These are phyloP conservation scores for Hoplodrina blanda DNA, from an alignment of 2,888 invertebrate genomes.

Conservation along the genomic window DNA sequence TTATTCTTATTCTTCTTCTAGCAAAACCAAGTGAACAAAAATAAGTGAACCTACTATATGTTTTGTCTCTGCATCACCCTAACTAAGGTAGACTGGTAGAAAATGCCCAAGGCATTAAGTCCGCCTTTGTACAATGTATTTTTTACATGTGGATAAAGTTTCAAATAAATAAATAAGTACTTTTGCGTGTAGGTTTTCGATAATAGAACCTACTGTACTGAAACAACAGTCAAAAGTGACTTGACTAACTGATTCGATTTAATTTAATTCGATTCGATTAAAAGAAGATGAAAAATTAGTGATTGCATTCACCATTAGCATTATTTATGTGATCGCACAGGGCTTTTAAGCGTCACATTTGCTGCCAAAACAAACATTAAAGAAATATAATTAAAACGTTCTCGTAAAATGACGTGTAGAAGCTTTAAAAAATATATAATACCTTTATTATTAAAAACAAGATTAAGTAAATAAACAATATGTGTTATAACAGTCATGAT, in stretches of 20 bases:
- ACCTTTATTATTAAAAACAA: neutral
- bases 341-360: slow-evolving; percentile 15
- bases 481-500: neutral
- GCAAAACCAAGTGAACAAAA: too few relatives aligned
- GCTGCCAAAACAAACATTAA: slow-evolving; percentile 40
- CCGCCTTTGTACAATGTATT: too few relatives aligned
- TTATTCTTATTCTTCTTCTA: too few relatives aligned
- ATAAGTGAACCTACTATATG: too few relatives aligned
- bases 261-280: neutral
- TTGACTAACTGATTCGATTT: neutral
- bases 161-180: too few relatives aligned
- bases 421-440: slow-evolving; percentile 5
- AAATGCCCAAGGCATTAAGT: too few relatives aligned
- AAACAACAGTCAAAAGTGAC: too few relatives aligned
- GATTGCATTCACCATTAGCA: neutral
- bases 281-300: neutral
- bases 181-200: too few relatives aligned
- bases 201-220: too few relatives aligned
- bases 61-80: too few relatives aligned
- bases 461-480: slow-evolving; percentile 13
- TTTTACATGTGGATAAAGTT: too few relatives aligned
- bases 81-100: too few relatives aligned
- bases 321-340: slow-evolving; percentile 1
- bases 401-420: slow-evolving; percentile 20
- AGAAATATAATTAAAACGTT: slow-evolving; percentile 32